These are phyloP conservation scores for Actinopyga echinites DNA, from an alignment of 53 echinoderm and acorn worm genomes.

Conservation along the genomic window DNA sequence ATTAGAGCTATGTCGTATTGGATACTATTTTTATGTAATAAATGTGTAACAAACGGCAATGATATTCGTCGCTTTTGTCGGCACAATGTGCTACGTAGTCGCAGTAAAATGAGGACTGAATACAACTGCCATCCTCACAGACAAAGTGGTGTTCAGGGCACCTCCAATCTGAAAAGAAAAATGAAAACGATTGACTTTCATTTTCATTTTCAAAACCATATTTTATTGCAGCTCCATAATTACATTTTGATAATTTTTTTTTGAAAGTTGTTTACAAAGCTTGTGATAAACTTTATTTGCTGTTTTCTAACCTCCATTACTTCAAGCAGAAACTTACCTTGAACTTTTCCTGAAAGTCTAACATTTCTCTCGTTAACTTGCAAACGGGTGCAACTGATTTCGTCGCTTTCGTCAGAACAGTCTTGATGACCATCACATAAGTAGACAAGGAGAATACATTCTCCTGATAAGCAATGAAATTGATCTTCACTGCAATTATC, in stretches of 20 bases:
- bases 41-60: constrained; percentile 55
- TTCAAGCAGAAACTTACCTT: too few relatives aligned
- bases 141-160: constrained; percentile 38
- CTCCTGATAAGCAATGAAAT: constrained; percentile 66
- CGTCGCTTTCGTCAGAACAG: constrained; percentile 77
- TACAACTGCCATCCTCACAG: constrained; percentile 72
- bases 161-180: background rate
- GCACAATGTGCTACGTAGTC: constrained; percentile 68
- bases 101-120: constrained; percentile 75
- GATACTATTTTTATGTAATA: background rate
- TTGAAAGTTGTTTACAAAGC: too few relatives aligned
- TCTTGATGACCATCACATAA: constrained; percentile 69
- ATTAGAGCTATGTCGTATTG: too few relatives aligned
- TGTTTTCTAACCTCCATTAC: too few relatives aligned
- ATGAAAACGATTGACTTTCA: background rate
- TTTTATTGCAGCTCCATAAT: too few relatives aligned
- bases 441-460: constrained; percentile 74
- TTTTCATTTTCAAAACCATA: too few relatives aligned
- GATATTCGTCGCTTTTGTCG: constrained; percentile 73
- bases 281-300: too few relatives aligned
- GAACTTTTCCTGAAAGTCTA: too few relatives aligned
- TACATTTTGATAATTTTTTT: too few relatives aligned
- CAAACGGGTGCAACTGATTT: background rate
- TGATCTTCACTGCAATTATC: background rate
- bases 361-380: too few relatives aligned